Conservation (phyloP, 2,888 invertebrate species). For the Tachystola acroxantha region DNA sequence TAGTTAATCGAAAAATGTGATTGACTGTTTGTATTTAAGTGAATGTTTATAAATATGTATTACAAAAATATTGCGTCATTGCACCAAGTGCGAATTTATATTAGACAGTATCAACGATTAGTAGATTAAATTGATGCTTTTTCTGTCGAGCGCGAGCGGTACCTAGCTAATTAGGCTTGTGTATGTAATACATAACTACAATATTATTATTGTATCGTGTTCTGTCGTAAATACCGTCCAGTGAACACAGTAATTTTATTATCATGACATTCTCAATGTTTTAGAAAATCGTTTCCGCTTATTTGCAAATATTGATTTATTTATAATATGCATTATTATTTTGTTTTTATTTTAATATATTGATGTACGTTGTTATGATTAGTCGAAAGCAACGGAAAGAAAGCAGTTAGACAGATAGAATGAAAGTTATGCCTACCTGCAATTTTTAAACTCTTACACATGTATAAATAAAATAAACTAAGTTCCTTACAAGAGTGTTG, state of each 20-base stretch:
- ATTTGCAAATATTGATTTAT: constrained; percentile 18
- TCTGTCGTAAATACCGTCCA: constrained; percentile 71
- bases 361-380: too few species aligned
- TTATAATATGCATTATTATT: neutral
- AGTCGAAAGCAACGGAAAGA: too few species aligned
- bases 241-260: constrained; percentile 47
- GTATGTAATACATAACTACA: constrained; percentile 30
- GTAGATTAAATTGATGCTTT: constrained; percentile 31
- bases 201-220: constrained; percentile 51
- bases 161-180: constrained; percentile 4
- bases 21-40: constrained; percentile 56
- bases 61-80: constrained; percentile 42
- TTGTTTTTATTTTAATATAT: too few species aligned
- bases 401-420: too few species aligned
- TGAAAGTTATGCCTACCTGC: constrained; percentile 19
- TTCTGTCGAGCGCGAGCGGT: constrained; percentile 19
- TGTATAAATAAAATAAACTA: constrained; percentile 16
- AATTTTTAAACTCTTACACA: neutral
- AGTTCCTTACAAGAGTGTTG: constrained; percentile 59
- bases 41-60: constrained; percentile 45
- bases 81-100: constrained; percentile 62
- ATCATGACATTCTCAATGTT: constrained; percentile 29
- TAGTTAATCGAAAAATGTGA: constrained; percentile 36
- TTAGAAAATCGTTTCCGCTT: constrained; percentile 12
- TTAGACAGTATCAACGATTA: constrained; percentile 62